These are phyloP conservation scores for Heliconius hermathena DNA, from an alignment of 1,140 invertebrate genomes.

Conservation along the genomic window DNA sequence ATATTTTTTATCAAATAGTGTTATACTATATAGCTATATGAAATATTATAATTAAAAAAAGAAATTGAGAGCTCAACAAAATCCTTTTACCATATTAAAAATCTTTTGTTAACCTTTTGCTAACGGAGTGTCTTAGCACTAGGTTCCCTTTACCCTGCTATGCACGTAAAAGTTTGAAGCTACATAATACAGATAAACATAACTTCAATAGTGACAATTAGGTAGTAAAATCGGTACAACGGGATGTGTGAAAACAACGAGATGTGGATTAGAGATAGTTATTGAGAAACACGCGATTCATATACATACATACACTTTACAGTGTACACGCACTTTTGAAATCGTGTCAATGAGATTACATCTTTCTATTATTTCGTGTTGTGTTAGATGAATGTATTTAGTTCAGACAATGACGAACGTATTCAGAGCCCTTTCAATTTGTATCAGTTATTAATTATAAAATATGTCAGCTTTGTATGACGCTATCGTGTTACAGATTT, in stretches of 20 bases:
- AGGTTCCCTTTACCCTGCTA: neutral
- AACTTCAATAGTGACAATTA: too few relatives aligned
- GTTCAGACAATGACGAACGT: conserved; percentile 8
- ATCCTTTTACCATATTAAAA: too few relatives aligned
- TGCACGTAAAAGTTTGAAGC: neutral
- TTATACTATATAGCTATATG: too few relatives aligned
- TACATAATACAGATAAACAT: too few relatives aligned
- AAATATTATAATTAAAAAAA: too few relatives aligned
- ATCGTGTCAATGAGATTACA: conserved; percentile 34
- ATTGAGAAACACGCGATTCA: conserved; percentile 34
- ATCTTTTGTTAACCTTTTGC: too few relatives aligned
- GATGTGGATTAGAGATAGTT: conserved; percentile 36
- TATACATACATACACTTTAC: neutral
- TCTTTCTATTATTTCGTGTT: conserved; percentile 2
- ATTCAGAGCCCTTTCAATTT: neutral
- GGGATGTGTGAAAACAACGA: conserved; percentile 7
- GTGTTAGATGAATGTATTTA: conserved; percentile 14
- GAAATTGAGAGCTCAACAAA: too few relatives aligned
- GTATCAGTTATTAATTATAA: neutral
- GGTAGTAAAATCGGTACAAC: neutral
- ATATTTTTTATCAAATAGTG: too few relatives aligned
- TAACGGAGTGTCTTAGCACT: too few relatives aligned
- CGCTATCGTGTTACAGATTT: too few relatives aligned
- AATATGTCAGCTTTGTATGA: neutral
- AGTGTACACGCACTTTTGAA: conserved; percentile 26